Evolutionary conservation across 2,888 invertebrate genomes (phyloP).

Genomic region (Pyralis farinalis): DNA sequence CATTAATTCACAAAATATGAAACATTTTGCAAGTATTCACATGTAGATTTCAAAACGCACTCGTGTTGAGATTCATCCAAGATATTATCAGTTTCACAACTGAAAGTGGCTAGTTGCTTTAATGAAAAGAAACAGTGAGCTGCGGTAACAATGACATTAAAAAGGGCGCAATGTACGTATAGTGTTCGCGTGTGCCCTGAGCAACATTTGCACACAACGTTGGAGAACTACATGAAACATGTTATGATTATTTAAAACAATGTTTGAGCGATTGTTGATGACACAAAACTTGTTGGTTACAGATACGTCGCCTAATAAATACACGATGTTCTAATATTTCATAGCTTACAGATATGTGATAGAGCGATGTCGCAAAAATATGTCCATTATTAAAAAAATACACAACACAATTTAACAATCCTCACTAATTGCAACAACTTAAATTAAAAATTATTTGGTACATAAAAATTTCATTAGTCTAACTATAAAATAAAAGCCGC

Average conservation of each 20-base stretch:
- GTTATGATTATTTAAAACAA: no score
- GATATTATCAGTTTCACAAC: slow-evolving; percentile 42
- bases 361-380: slow-evolving; percentile 36
- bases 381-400: slow-evolving; percentile 47
- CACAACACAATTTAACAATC: slow-evolving; percentile 74
- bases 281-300: no score
- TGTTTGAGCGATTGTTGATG: no score
- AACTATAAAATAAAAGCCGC: slow-evolving; percentile 68
- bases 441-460: slow-evolving; percentile 72
- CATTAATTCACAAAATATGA: slow-evolving; percentile 42
- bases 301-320: no score
- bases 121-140: slow-evolving; percentile 28
- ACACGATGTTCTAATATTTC: slow-evolving; percentile 22
- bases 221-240: no score
- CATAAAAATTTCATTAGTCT: slow-evolving; percentile 76
- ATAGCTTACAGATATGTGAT: slow-evolving; percentile 59
- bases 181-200: no score
- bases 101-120: slow-evolving; percentile 37
- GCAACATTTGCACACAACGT: no score
- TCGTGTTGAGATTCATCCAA: slow-evolving; percentile 52
- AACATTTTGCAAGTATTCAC: slow-evolving; percentile 54
- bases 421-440: slow-evolving; percentile 73
- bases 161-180: slow-evolving; percentile 8
- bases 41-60: slow-evolving; percentile 42
- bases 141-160: slow-evolving; percentile 45